These are phyloP conservation scores for Perccottus glenii DNA, from an alignment of 2,113 vertebrate genomes.

Conservation along the genomic window DNA sequence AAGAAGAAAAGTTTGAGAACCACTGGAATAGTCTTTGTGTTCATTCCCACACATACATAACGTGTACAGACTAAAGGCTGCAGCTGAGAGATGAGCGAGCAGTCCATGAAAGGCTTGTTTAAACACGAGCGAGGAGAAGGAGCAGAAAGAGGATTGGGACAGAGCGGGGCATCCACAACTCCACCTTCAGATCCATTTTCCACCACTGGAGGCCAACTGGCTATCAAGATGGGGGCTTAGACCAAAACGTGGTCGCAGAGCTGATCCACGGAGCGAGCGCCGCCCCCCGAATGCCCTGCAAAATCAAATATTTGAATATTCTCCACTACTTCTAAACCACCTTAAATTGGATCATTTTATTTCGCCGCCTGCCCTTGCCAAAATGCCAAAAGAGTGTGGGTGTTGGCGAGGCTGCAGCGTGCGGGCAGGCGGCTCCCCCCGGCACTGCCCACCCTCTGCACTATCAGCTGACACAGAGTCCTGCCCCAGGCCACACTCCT, in stretches of 20 bases:
- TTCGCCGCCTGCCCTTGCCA: conserved; percentile 81
- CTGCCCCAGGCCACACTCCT: conserved; percentile 75
- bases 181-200: conserved; percentile 69
- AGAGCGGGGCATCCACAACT: conserved; percentile 41
- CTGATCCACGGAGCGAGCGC: conserved; percentile 72
- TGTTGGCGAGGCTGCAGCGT: conserved; percentile 76
- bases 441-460: conserved; percentile 78
- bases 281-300: conserved; percentile 71
- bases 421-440: conserved; percentile 65
- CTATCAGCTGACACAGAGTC: conserved; percentile 85
- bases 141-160: conserved; percentile 22
- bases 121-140: background rate
- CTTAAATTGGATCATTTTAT: conserved; percentile 85
- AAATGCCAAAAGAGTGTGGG: conserved; percentile 85
- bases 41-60: too few species aligned
- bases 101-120: background rate
- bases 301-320: conserved; percentile 86
- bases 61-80: too few species aligned
- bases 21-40: too few species aligned
- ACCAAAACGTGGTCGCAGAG: conserved; percentile 54
- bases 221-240: conserved; percentile 70
- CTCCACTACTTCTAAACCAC: conserved; percentile 80
- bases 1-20: too few species aligned
- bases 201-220: conserved; percentile 78
- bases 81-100: too few species aligned